phyloP scores from a whole-genome alignment of 2,797 vertebrate species.

The Sebastes melanostomus region DNA sequence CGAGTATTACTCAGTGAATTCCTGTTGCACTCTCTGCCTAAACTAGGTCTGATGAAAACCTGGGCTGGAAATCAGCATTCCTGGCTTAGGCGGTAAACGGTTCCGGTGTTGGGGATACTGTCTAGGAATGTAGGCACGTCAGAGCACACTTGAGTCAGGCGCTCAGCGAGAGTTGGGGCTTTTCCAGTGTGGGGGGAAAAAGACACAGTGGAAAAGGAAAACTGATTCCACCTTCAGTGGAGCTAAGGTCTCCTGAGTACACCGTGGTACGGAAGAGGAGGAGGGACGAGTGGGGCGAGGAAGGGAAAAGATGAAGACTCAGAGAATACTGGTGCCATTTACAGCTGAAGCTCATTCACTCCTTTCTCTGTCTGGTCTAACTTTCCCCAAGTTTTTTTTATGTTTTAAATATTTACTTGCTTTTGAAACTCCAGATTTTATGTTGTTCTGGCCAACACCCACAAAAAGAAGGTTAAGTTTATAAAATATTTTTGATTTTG shows the following conservation, averaged over 20 bases:
- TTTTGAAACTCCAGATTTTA: background rate
- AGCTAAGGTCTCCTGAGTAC: conserved; percentile 61
- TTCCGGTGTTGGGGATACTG: conserved; percentile 73
- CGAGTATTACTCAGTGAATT: conserved; percentile 51
- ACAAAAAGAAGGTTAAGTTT: background rate
- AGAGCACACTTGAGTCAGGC: conserved; percentile 50
- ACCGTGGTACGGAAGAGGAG: conserved; percentile 29
- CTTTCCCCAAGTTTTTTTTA: no score
- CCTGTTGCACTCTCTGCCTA: conserved; percentile 45
- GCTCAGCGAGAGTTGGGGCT: conserved; percentile 39
- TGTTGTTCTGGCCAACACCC: background rate
- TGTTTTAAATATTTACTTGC: background rate
- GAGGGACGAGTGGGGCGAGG: conserved; percentile 33
- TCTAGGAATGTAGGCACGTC: conserved; percentile 73
- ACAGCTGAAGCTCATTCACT: conserved; percentile 23
- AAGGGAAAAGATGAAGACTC: conserved; percentile 47
- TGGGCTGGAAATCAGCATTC: conserved; percentile 69
- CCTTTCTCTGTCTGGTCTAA: background rate
- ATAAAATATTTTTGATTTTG: background rate
- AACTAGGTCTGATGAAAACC: conserved; percentile 64
- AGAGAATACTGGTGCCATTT: conserved; percentile 49
- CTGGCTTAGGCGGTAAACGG: conserved; percentile 62
- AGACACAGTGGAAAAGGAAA: conserved; percentile 64
- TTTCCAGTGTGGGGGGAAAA: conserved; percentile 53
- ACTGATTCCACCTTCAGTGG: conserved; percentile 61